These are phyloP conservation scores for Leucophenga maculata DNA, from an alignment of 2,888 invertebrate genomes.

Conservation along the genomic window DNA sequence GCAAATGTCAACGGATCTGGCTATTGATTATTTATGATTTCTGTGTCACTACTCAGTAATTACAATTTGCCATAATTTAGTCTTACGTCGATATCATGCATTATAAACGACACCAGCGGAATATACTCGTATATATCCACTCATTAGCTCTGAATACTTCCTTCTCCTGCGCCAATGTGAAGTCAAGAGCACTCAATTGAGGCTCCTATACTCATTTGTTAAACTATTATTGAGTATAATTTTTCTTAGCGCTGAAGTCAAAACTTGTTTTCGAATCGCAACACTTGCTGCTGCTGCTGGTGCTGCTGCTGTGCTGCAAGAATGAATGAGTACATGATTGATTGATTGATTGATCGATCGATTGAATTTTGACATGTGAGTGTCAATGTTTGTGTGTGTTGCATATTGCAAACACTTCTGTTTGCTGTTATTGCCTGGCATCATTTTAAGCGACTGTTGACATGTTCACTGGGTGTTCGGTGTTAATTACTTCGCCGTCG, in stretches of 20 bases:
- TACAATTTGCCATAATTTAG: no score
- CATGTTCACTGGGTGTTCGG: slow-evolving; percentile 64
- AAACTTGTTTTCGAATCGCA: not conserved
- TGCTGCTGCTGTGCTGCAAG: not conserved
- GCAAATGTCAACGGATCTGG: slow-evolving; percentile 42
- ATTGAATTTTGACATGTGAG: slow-evolving; percentile 15
- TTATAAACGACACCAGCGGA: no score
- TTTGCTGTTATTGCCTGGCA: slow-evolving; percentile 30
- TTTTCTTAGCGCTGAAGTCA: not conserved
- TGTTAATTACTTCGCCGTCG: slow-evolving; percentile 59
- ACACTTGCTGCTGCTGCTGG: not conserved
- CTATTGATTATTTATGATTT: slow-evolving; percentile 56
- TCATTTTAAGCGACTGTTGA: slow-evolving; percentile 66
- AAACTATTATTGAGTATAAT: not conserved
- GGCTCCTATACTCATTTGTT: no score
- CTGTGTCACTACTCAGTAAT: not conserved
- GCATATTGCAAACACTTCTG: slow-evolving; percentile 2
- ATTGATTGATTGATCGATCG: slow-evolving; percentile 52
- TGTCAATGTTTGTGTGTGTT: slow-evolving; percentile 9
- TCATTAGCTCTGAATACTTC: no score
- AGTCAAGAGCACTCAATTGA: no score
- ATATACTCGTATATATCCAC: no score
- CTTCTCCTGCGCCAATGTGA: no score
- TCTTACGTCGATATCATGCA: no score
- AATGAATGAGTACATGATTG: slow-evolving; percentile 56